Base-by-base conservation (phyloP, 2,113 vertebrate species). In the Nyctibius bracteatus region DNA sequence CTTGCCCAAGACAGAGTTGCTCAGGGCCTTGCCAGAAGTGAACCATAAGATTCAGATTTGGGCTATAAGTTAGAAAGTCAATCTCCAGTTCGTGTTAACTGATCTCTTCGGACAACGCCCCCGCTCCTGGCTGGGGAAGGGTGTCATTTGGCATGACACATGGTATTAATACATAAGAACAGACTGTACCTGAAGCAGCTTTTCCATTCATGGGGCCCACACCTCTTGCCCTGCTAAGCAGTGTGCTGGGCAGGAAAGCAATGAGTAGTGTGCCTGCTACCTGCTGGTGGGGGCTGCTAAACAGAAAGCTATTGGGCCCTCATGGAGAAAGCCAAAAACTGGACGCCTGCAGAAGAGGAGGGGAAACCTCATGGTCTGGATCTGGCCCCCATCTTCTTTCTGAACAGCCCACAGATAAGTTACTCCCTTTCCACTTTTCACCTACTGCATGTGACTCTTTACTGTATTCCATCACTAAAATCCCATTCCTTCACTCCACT, bases 31-130 rank as follows among this genome's bases (percentile, higher is more conserved):
- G 86, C 86, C 86, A 94, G 80, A 86, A 72, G 8, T 27, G 66
- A 92, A 61, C 81, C 27, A 20, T 71, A 74, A 20, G 81, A 78
- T 67, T 68, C 66, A 91, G 57, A 80, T 72, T 58, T 67, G 65
- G 12, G n/a, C 71, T 47, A 37, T 59, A 25, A 96, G 37, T 71
- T 91, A 86, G 71, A 78, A 89, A 95, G 88, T 49, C 39, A 31
- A 61, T 70, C 93, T 92, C 27, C 86, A 93, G 54, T 66, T 93
- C 24, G 17, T 59, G 92, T 94, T 80, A 96, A 75, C 86, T 80
- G 92, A 88, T 94, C 85, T 94, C 37, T 75, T 81, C 72, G 82
- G 86, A 71, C 90, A 93, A 93, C 72, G 13, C 94, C 89, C 72
- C 55, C 52, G 14, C 41, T 90, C 58, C 91, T 87, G 83, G 63